These are phyloP conservation scores for Teleopsis dalmanni DNA, from an alignment of 1,140 invertebrate genomes.

Conservation along the genomic window DNA sequence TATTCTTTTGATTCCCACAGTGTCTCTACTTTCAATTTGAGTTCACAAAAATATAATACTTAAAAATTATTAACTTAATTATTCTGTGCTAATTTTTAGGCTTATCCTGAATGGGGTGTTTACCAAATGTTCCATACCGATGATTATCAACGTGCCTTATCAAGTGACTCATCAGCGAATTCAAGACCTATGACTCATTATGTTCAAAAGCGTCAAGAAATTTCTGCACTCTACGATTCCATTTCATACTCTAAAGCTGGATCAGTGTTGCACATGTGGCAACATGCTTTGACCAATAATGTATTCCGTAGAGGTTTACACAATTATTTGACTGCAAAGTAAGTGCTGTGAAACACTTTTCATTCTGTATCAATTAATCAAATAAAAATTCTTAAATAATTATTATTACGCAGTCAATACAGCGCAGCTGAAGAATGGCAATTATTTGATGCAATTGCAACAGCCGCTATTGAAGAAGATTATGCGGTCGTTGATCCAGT, in stretches of 20 bases:
- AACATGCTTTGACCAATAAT: slow-evolving; percentile 76
- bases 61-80: not conserved
- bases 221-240: slow-evolving; percentile 67
- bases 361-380: not conserved
- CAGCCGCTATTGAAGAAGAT: slow-evolving; percentile 44
- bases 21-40: not conserved
- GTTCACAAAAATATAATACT: not conserved
- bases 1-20: too few species aligned
- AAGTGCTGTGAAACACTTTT: slow-evolving; percentile 16
- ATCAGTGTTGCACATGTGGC: slow-evolving; percentile 85
- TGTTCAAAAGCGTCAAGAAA: slow-evolving; percentile 63
- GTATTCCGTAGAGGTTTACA: slow-evolving; percentile 75
- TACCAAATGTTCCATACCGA: slow-evolving; percentile 70
- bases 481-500: slow-evolving; percentile 22
- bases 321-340: slow-evolving; percentile 64
- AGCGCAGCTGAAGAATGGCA: slow-evolving; percentile 54
- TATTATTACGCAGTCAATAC: slow-evolving; percentile 29
- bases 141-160: slow-evolving; percentile 56
- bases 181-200: slow-evolving; percentile 67
- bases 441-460: slow-evolving; percentile 57
- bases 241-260: slow-evolving; percentile 66
- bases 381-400: not conserved
- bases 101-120: slow-evolving; percentile 63
- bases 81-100: slow-evolving; percentile 27
- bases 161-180: slow-evolving; percentile 54